phyloP scores from a whole-genome alignment of 2,797 vertebrate species.

The Sebastes paucispinis region DNA sequence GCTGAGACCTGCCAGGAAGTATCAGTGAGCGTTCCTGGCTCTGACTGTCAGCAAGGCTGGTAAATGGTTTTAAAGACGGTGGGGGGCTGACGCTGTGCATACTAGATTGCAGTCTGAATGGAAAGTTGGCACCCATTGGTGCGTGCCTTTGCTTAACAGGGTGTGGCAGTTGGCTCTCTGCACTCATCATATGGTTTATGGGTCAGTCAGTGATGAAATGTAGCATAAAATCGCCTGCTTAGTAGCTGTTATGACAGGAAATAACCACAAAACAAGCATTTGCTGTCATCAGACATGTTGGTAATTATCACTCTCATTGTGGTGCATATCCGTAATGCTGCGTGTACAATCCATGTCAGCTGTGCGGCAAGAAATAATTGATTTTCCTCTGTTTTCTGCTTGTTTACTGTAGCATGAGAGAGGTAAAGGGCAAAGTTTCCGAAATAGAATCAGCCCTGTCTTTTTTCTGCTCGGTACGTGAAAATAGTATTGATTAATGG shows the following conservation, averaged over 20 bases:
- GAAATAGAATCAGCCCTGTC: slow-evolving; percentile 66
- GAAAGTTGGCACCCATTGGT: slow-evolving; percentile 60
- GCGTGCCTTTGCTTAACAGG: slow-evolving; percentile 67
- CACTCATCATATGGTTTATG: slow-evolving; percentile 59
- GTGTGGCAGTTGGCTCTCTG: slow-evolving; percentile 72
- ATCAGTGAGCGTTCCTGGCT: slow-evolving; percentile 66
- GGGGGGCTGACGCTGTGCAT: slow-evolving; percentile 53
- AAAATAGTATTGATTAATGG: slow-evolving; percentile 79
- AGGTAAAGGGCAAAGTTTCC: slow-evolving; percentile 57
- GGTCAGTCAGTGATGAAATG: slow-evolving; percentile 68
- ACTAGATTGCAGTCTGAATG: slow-evolving; percentile 56
- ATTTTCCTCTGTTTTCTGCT: slow-evolving; percentile 46
- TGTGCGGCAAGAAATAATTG: not conserved
- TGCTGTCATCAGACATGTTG: not conserved
- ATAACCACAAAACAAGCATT: slow-evolving; percentile 35
- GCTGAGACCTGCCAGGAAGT: slow-evolving; percentile 71
- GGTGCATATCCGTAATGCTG: not conserved
- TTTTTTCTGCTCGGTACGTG: slow-evolving; percentile 51
- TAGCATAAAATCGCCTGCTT: slow-evolving; percentile 64
- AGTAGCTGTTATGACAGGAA: slow-evolving; percentile 51
- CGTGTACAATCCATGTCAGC: not conserved
- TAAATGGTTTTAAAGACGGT: slow-evolving; percentile 70
- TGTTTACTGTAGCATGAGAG: slow-evolving; percentile 60
- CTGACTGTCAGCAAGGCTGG: slow-evolving; percentile 66
- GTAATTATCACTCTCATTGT: slow-evolving; percentile 12